Conservation (phyloP, 2,888 invertebrate species). For the Chrysotoxum bicinctum region DNA sequence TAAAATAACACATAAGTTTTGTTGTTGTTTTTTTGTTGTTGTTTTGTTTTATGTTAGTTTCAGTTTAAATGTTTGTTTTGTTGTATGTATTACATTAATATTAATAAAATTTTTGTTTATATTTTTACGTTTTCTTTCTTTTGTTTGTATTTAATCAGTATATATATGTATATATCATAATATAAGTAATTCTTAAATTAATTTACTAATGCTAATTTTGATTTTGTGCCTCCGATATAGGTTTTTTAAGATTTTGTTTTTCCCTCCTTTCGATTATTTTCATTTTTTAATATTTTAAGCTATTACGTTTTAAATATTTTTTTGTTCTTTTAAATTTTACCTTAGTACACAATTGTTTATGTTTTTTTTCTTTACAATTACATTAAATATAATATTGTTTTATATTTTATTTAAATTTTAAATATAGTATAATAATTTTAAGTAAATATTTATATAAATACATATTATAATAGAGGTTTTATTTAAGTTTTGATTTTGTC, state of each 20-base stretch:
- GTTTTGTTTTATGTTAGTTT: conserved; percentile 60
- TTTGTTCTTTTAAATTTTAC: conserved; percentile 36
- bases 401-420: conserved; percentile 54
- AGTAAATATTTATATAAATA: conserved; percentile 69
- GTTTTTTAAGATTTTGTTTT: conserved; percentile 59
- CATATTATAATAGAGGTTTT: conserved; percentile 63
- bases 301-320: conserved; percentile 42
- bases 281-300: conserved; percentile 28
- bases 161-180: conserved; percentile 60
- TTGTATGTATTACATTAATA: conserved; percentile 39
- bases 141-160: conserved; percentile 61
- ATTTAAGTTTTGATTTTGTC: conserved; percentile 63
- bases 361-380: conserved; percentile 48
- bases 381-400: conserved; percentile 62
- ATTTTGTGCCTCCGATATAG: conserved; percentile 77
- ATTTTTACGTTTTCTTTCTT: conserved; percentile 7
- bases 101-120: conserved; percentile 34
- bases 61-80: conserved; percentile 57
- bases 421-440: conserved; percentile 52
- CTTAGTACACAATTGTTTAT: conserved; percentile 25
- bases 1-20: conserved; percentile 73
- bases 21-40: no score
- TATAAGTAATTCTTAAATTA: conserved; percentile 73
- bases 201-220: conserved; percentile 75
- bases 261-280: conserved; percentile 12